Base-by-base conservation (phyloP, 2,113 vertebrate genomes). In the Eurypyga helias region DNA sequence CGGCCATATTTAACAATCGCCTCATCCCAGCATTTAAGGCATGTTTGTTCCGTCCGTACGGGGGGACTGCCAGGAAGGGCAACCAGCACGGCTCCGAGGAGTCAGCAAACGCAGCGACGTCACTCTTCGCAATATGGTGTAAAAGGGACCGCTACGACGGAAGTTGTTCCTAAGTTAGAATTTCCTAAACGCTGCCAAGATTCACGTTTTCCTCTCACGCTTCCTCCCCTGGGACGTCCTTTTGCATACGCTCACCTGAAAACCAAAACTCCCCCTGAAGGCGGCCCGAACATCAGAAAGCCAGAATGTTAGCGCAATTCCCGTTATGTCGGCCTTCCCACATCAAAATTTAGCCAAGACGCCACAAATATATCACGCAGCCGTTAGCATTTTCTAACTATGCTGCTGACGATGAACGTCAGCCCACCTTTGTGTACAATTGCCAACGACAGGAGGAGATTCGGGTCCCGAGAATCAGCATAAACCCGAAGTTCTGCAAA, bases 111-210 rank as follows among this genome's bases (percentile, higher is more conserved):
- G 89, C 1, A 54, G 95, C 91, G 66, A 89, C 4, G 4, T 18
- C 48, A 43, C 83, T 78, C 45, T 21, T 92, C 7, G 76, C 73
- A 76, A 45, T 55, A 71, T 8, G 51, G 81, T 18, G 77, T 77
- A 75, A 90, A 92, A 81, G 7, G 89, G 77, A 19, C 19, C 58
- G 66, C 66, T 71, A 76, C 4, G 33, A 90, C 51, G 75, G 76
- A 90, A 83, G 64, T 16, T 72, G 94, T 97, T 98, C 98, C 98
- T 98, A 97, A 98, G 98, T 97, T 95, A 95, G 93, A 90, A 73
- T 54, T 65, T 87, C 46, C 88, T 88, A 28, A 88, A 43, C 46
- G 93, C 73, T 33, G 69, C 91, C 65, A 97, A 91, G 43, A 65
- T 83, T 51, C 80, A 62, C 29, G 62, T 51, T 69, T 90, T 82